Base-by-base conservation (phyloP, 2,797 vertebrate genomes). In the Lateolabrax maculatus region DNA sequence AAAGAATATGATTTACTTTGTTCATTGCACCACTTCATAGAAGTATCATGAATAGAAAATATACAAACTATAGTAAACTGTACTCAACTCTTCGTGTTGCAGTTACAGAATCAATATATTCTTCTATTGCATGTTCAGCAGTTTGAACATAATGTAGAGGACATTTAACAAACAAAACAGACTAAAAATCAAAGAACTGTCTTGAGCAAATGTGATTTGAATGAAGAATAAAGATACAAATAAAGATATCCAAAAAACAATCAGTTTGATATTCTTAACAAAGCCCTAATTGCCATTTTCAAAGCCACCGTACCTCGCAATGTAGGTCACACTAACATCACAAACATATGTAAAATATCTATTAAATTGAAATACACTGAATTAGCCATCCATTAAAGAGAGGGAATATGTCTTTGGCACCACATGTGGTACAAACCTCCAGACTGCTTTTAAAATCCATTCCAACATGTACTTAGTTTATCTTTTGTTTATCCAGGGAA, bases 1-100 rank as follows among this genome's bases (percentile, higher is more conserved):
- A 84, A 82, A 56, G 18, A 83, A 70, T 51, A 66, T 56, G 57
- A 74, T 62, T 74, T 18, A 69, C 18, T 67, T 63, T 65, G 61
- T 77, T 83, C 77, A 81, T 69, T 81, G 66, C 66, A 88, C 71
- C 79, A 91, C 91, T 92, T 93, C 88, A 90, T 90, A 86, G 88
- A 93, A 91, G 89, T 87, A 78, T 86, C 79, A 90, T 84, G 80
- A 72, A 80, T 84, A 86, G 60, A 89, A 88, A 89, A 86, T 67
- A 85, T 73, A 82, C 60, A 81, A 83, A 80, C 69, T 68, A 77
- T 52, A 53, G 8, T 36, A 31, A 67, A 73, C 56, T 81, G 71
- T 27, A 58, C 65, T 79, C 67, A 72, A 75, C 57, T 53, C 37
- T 79, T 82, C 19, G 57, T 31, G 44, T 58, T 80, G 52, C 76